These are phyloP conservation scores for Tortrix viridana DNA, from an alignment of 2,888 invertebrate genomes.

Conservation along the genomic window DNA sequence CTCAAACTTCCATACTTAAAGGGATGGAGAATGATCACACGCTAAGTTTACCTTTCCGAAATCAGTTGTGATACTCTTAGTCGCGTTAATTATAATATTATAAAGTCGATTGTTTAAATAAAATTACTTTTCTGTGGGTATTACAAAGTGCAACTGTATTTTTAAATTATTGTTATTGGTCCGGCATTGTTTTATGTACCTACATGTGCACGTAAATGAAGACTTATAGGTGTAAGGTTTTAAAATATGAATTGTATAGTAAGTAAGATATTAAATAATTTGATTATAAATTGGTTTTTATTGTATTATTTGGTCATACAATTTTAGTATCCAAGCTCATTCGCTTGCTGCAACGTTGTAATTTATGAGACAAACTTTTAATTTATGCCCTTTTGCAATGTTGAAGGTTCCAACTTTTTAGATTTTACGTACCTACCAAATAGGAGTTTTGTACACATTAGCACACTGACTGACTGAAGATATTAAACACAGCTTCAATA, in stretches of 20 bases:
- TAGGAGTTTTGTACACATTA: too few relatives aligned
- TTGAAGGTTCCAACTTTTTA: too few relatives aligned
- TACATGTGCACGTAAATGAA: slow-evolving; percentile 68
- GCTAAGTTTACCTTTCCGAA: slow-evolving; percentile 35
- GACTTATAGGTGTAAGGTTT: slow-evolving; percentile 61
- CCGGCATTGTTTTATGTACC: slow-evolving; percentile 43
- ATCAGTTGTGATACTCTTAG: slow-evolving; percentile 49
- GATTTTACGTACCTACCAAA: too few relatives aligned
- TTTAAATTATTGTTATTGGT: slow-evolving; percentile 34
- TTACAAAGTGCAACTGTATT: slow-evolving; percentile 30
- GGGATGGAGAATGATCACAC: slow-evolving; percentile 29
- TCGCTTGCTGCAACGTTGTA: too few relatives aligned
- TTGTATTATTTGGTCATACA: background rate
- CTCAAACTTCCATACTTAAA: slow-evolving; percentile 39
- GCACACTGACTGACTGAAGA: too few relatives aligned
- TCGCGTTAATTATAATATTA: slow-evolving; percentile 44
- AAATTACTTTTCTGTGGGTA: slow-evolving; percentile 23
- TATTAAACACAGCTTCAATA: too few relatives aligned
- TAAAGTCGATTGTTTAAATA: slow-evolving; percentile 24
- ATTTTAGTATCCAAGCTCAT: too few relatives aligned
- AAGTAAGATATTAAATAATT: slow-evolving; percentile 50
- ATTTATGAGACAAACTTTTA: too few relatives aligned
- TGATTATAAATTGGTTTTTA: slow-evolving; percentile 44
- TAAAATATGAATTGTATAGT: slow-evolving; percentile 41
- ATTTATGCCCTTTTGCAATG: too few relatives aligned